Evolutionary conservation across 2,113 vertebrate species (phyloP), one percentile per base, ranked within the genome.

Genomic region (Pseudopodoces humilis): DNA sequence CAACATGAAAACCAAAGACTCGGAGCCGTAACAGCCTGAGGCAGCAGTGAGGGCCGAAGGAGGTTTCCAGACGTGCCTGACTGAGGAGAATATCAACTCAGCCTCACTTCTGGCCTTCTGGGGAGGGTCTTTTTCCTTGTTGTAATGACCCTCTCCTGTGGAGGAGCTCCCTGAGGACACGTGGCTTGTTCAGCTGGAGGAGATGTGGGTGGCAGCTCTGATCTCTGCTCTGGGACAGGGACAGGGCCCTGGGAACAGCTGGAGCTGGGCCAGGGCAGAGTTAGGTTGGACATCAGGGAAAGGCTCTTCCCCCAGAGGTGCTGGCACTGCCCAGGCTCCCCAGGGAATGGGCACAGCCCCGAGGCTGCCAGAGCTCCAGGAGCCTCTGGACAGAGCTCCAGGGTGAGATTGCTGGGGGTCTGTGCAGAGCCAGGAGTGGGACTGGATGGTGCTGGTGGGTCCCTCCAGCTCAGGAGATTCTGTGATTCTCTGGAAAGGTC

Each of bases 1-100:
- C 92, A 68, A 97, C 89, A 89, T 97, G 94, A 97, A 97, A 97
- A 96, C 21, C 11, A 58, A 86, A 95, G 85, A 25, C 92, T 97
- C 11, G 1, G 83, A 94, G 68, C 95, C 33, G 69, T 69, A 91
- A 93, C 85, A 96, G 97, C 98, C 97, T 98, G 86, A 4, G 81
- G 98, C 94, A 53, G 16, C 28, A 56, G 63, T 28, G 81, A 77
- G 58, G 71, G 68, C 64, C 20, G 25, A 16, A 69, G 69, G 75
- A 84, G 65, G 6, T 31, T 67, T 22, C 11, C 24, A 72, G 64
- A 64, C 6, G 5, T 10, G 63, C 41, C 44, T 30, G 64, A 0
- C 17, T 24, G 62, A 90, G 43, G 16, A 25, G 91, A 93, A 96
- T 88, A 56, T 74, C 68, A 78, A 37, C 52, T 59, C 59, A 56